Conservation (phyloP, 2,888 invertebrate species). For the Thumatha senex region DNA sequence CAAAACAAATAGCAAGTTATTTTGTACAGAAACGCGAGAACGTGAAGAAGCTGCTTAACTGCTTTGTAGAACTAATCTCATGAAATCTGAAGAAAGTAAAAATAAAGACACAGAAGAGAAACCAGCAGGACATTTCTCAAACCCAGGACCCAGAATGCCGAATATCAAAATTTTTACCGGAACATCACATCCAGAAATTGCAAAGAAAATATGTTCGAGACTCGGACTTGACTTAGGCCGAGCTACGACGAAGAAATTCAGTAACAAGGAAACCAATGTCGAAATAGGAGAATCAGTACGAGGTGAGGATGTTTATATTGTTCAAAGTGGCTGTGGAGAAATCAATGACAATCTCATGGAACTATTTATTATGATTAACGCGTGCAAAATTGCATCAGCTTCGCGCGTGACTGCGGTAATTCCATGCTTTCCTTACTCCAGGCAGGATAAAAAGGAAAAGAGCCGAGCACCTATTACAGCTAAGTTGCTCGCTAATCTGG, state of each 20-base stretch:
- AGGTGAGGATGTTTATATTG: conserved; percentile 96
- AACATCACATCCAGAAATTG: conserved; percentile 97
- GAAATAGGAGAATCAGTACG: conserved; percentile 96
- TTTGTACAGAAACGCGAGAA: conserved; percentile 39
- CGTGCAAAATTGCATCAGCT: conserved; percentile 96
- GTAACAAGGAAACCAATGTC: conserved; percentile 98
- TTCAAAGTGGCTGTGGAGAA: conserved; percentile 95
- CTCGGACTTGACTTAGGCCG: conserved; percentile 97
- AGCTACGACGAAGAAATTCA: conserved; percentile 99
- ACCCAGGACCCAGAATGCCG: conserved; percentile 90
- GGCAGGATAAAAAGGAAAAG: conserved; percentile 96
- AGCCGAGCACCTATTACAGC: conserved; percentile 95
- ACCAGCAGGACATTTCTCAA: conserved; percentile 33
- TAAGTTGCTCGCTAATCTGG: conserved; percentile 94
- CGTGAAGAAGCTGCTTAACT: conserved; percentile 46
- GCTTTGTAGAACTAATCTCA: conserved; percentile 47
- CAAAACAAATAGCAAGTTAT: conserved; percentile 58
- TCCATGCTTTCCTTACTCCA: conserved; percentile 95
- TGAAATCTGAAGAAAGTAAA: conserved; percentile 57
- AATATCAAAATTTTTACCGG: conserved; percentile 99
- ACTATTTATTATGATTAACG: conserved; percentile 95
- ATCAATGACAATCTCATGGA: conserved; percentile 97
- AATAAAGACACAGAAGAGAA: conserved; percentile 35
- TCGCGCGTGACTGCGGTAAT: conserved; percentile 95
- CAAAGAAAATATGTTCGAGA: conserved; percentile 96